phyloP scores from a whole-genome alignment of 2,113 vertebrate species.

The Clarias magur region DNA sequence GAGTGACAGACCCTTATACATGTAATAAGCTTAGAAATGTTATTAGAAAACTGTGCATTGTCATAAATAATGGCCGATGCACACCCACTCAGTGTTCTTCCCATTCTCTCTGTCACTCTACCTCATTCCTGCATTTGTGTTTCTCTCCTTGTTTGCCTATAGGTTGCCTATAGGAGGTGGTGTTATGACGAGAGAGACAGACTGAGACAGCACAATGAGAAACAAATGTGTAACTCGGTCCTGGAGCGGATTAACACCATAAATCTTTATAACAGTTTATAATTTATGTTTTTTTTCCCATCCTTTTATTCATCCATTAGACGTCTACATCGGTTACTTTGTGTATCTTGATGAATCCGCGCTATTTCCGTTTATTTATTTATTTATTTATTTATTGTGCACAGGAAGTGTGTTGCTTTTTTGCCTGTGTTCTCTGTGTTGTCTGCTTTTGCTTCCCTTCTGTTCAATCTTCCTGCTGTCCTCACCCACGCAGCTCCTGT shows the following conservation, averaged over 20 bases:
- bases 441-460: conserved; percentile 38
- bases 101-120: conserved; percentile 10
- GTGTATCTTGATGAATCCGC: conserved; percentile 39
- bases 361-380: conserved; percentile 40
- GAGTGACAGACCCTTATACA: background rate
- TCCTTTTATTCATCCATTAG: conserved; percentile 19
- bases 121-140: conserved; percentile 1
- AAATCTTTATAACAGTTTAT: background rate
- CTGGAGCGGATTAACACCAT: background rate
- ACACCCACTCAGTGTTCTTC: background rate
- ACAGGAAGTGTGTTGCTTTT: conserved; percentile 40
- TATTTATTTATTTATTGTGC: background rate
- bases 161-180: conserved; percentile 32
- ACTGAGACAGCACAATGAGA: background rate
- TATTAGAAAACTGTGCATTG: background rate
- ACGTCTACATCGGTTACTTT: conserved; percentile 8
- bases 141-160: conserved; percentile 9
- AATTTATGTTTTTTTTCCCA: conserved; percentile 12
- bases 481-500: conserved; percentile 50
- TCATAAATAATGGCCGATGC: conserved; percentile 21
- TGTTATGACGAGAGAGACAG: conserved; percentile 15
- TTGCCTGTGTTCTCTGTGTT: conserved; percentile 28
- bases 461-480: conserved; percentile 39
- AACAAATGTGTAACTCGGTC: background rate
- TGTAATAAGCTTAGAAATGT: conserved; percentile 14